phyloP scores from a whole-genome alignment of 2,888 invertebrate species.

The Cheilosia soror region DNA sequence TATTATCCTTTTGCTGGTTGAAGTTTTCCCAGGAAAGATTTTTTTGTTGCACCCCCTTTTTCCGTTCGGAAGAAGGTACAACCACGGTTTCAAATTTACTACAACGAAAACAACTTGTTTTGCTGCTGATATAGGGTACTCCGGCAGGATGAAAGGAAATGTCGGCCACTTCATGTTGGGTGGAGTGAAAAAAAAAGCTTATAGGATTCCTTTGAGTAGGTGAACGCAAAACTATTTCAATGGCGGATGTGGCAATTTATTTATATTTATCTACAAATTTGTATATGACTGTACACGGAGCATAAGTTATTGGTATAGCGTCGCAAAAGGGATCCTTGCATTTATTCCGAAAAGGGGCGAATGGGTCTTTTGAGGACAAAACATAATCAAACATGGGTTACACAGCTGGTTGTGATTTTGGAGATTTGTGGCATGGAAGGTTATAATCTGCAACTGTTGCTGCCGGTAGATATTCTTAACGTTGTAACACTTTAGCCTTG shows the following conservation, averaged over 20 bases:
- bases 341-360: not conserved
- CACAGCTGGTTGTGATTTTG: slow-evolving; percentile 4
- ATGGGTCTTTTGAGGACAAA: slow-evolving; percentile 4
- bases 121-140: slow-evolving; percentile 26
- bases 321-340: slow-evolving; percentile 9
- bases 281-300: not conserved
- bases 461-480: not conserved
- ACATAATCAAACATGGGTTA: slow-evolving; percentile 32
- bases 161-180: slow-evolving; percentile 58
- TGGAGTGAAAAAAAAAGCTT: slow-evolving; percentile 15
- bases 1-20: slow-evolving; percentile 65
- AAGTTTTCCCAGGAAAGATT: slow-evolving; percentile 45
- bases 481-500: not conserved
- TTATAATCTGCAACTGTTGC: slow-evolving; percentile 43
- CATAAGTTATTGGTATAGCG: not conserved
- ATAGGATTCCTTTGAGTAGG: slow-evolving; percentile 39
- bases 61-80: slow-evolving; percentile 27
- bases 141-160: slow-evolving; percentile 31
- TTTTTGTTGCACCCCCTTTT: slow-evolving; percentile 1
- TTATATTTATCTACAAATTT: slow-evolving; percentile 32
- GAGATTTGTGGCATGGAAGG: slow-evolving; percentile 17
- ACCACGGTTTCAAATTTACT: slow-evolving; percentile 53
- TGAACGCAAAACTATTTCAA: slow-evolving; percentile 43
- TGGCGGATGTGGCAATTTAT: slow-evolving; percentile 32
- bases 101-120: slow-evolving; percentile 61